phyloP scores from a whole-genome alignment of 2,113 vertebrate genomes.

The Leucoraja erinaceus region DNA sequence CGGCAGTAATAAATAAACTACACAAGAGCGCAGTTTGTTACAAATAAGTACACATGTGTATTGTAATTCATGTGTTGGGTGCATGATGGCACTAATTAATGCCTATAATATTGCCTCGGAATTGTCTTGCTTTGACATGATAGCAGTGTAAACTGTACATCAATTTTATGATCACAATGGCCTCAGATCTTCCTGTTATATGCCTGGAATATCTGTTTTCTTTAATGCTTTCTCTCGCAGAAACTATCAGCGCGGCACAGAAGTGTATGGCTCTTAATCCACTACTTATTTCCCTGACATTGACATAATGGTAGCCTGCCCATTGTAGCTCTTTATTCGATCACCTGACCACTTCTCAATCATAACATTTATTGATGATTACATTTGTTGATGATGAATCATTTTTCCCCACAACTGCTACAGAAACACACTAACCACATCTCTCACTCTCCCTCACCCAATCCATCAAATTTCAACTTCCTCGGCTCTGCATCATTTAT shows the following conservation, averaged over 20 bases:
- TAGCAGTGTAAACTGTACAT: slow-evolving; percentile 25
- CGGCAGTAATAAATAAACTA: slow-evolving; percentile 23
- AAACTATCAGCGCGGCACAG: neutral
- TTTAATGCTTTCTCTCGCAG: neutral
- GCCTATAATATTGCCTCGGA: slow-evolving; percentile 8
- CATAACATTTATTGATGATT: slow-evolving; percentile 28
- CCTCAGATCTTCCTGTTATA: neutral
- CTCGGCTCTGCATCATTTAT: slow-evolving; percentile 19
- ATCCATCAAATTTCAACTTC: slow-evolving; percentile 24
- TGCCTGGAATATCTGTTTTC: neutral
- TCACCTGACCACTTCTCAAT: neutral
- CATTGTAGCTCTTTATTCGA: neutral
- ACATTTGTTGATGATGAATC: slow-evolving; percentile 23
- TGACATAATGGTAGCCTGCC: neutral
- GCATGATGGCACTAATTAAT: slow-evolving; percentile 25
- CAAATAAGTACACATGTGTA: slow-evolving; percentile 38
- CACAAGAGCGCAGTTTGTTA: slow-evolving; percentile 6
- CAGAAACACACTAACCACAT: slow-evolving; percentile 1
- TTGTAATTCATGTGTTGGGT: slow-evolving; percentile 29
- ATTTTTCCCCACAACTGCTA: neutral
- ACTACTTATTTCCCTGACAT: neutral
- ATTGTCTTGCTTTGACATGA: neutral
- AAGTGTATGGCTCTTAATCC: neutral
- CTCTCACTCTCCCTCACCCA: neutral
- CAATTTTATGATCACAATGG: slow-evolving; percentile 31